phyloP scores from a whole-genome alignment of 2,888 invertebrate species.

The Tachina grossa region DNA sequence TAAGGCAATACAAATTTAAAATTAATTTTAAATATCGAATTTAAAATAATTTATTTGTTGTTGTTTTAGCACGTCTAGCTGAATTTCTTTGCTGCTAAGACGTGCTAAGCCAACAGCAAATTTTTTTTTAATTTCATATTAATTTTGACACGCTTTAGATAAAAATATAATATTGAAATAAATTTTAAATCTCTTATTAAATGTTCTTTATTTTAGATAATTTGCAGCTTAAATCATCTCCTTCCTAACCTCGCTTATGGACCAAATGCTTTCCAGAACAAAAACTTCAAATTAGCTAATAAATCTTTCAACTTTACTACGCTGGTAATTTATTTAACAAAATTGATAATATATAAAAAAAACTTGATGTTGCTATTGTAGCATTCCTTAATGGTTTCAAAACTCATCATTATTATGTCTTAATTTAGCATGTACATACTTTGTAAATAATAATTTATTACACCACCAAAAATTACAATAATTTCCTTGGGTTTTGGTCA shows the following conservation, averaged over 20 bases:
- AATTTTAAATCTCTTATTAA: no score
- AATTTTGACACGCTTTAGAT: no score
- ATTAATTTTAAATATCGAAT: no score
- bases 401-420: constrained; percentile 71
- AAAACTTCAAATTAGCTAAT: constrained; percentile 38
- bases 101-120: no score
- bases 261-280: not conserved
- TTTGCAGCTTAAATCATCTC: not conserved
- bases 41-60: no score
- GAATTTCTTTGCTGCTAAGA: no score
- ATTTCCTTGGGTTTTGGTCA: constrained; percentile 33
- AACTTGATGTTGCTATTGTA: constrained; percentile 41
- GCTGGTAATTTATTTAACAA: not conserved
- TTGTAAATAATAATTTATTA: constrained; percentile 64
- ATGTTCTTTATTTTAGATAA: no score
- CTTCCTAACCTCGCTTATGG: not conserved
- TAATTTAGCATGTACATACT: constrained; percentile 60
- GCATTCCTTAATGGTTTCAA: constrained; percentile 59
- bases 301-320: constrained; percentile 61
- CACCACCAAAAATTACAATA: constrained; percentile 63
- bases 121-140: no score
- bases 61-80: no score
- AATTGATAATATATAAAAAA: constrained; percentile 36
- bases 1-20: no score
- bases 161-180: no score